Conservation (phyloP, 2,888 invertebrate genomes). For the Bugula neritina region DNA sequence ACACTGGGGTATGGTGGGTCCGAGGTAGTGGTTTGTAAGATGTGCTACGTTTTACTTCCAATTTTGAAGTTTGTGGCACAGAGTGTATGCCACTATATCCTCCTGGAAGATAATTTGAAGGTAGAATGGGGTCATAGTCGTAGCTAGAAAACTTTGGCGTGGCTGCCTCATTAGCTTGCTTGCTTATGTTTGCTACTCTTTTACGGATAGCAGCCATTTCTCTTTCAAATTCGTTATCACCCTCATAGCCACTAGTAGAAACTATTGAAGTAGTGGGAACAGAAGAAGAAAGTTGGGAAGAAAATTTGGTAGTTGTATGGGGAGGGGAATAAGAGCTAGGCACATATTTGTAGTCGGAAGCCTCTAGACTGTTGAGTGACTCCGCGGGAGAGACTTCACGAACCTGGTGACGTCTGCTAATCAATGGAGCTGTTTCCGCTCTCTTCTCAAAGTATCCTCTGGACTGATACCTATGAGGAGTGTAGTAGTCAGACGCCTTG, state of each 20-base stretch:
- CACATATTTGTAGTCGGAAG: background rate
- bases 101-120: background rate
- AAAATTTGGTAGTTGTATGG: background rate
- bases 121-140: background rate
- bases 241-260: slow-evolving; percentile 11
- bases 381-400: background rate
- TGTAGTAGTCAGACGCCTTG: slow-evolving; percentile 22
- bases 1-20: background rate
- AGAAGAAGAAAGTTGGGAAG: slow-evolving; percentile 9
- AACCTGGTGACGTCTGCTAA: slow-evolving; percentile 23
- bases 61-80: background rate
- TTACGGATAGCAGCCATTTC: slow-evolving; percentile 18
- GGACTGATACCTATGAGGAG: background rate
- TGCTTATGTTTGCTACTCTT: slow-evolving; percentile 5
- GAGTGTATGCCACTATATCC: background rate
- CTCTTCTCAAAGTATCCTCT: slow-evolving; percentile 22
- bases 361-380: background rate
- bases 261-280: background rate
- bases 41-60: slow-evolving; percentile 6
- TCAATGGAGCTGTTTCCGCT: slow-evolving; percentile 15
- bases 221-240: slow-evolving; percentile 15
- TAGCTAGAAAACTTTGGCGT: slow-evolving; percentile 3
- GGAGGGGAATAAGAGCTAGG: background rate
- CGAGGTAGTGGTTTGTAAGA: background rate
- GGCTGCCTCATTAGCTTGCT: background rate